Evolutionary conservation across 2,113 vertebrate species (phyloP), one percentile per base, ranked within the genome.

Genomic region (Butorides virescens): DNA sequence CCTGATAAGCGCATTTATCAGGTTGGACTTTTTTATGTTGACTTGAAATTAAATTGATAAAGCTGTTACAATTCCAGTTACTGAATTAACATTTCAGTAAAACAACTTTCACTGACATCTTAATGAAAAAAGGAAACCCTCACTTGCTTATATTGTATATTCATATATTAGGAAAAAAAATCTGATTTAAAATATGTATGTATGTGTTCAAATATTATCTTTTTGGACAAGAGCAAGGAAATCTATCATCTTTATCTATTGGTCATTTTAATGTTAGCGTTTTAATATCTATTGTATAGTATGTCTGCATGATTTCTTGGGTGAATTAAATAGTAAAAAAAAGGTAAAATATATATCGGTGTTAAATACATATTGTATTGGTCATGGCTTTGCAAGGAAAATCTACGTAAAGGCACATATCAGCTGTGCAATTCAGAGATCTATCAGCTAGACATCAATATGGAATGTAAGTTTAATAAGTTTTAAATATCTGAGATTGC

Each of bases 1-100:
- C 98, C 99, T 73, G 99, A 99, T 98, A 99, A 99, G 97, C 98
- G 99, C 83, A 95, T 98, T 97, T 99, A 99, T 98, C 99, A 99
- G 99, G 99, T 99, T 97, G 39, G 96, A 97, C 90, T 95, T 82
- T 59, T 97, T 96, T 94, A 95, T 92, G 93, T 97, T 91, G 92
- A 86, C 95, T 98, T 97, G 93, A 97, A 98, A 98, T 98, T 96
- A 98, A 97, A 97, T 97, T 98, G 98, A 98, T 98, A 98, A 98
- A 98, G 96, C 97, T 8, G 75, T 96, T 95, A 95, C 95, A 85
- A 84, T 98, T 98, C 92, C 96, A 94, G 97, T 97, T 97, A 97
- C 94, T 90, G 95, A 96, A 97, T 97, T 98, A 98, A 95, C 92
- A 84, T 98, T 98, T 97, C 94, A 93, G 96, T 98, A 96, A 97